Base-by-base conservation (phyloP, 2,888 invertebrate genomes). In the Meganola albula region DNA sequence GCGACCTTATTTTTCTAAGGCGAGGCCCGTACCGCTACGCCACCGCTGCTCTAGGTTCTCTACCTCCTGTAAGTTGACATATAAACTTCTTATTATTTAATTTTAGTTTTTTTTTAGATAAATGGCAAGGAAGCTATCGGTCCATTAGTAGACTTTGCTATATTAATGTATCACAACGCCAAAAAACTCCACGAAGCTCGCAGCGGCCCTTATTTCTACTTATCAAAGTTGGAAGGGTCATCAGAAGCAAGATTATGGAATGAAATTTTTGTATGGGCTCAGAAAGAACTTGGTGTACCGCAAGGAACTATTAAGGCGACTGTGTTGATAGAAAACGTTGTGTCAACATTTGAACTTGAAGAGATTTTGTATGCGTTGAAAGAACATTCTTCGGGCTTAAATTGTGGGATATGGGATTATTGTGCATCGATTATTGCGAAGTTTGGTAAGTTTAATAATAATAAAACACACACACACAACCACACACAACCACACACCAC, bases 361-460 rank as follows among this genome's bases (percentile, higher is more conserved):
- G 90, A 90, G 58, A 92, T 92, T 39, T 75, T 92, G 32, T 91
- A 84, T 63, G 90, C 89, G 8, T 63, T 92, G 21, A 86, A 73
- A 44, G 88, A 91, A 33, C 90, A 92, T 66, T 91, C 91, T 0
- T 66, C 91, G 20, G 92, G 92, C 2, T 77, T 92, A 1, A 92
- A 92, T 62, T 92, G 92, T 67, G 92, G 92, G 2, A 90, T 92
- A 47, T 92, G 92, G 92, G 92, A 92, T 60, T 92, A 92, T 60
- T 87, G 89, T 31, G 90, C 90, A 0, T 90, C 90, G 2, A 89
- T 91, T 29, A 88, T 91, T 46, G 80, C 87, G 12, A 91, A 90
- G 64, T 90, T 90, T 69, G 90, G 90, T 82, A 67, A 74, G 58
- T 42, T 28, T 31, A 14, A 14, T 6, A 29, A 31, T 40, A n/a